Percentiles rank a stretch among this genome's conserved stretches.
phyloP scores from a whole-genome alignment of 2,888 invertebrate genomes.

The Panorpa germanica region DNA sequence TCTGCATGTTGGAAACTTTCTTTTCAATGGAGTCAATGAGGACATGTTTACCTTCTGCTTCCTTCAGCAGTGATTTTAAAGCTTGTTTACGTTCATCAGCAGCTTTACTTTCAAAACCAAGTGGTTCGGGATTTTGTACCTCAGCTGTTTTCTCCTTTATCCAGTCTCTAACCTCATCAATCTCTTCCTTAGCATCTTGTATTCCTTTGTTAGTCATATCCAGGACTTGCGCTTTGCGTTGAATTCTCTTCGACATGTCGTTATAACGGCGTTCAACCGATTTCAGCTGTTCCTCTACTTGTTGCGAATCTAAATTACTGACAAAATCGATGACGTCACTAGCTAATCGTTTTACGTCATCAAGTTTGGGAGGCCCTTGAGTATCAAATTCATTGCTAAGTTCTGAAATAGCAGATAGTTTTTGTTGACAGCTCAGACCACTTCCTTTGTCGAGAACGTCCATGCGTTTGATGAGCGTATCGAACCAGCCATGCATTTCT shows the following conservation, averaged over 20 bases:
- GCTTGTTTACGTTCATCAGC: conserved; percentile 55
- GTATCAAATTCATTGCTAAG: conserved; percentile 55
- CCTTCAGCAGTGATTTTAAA: conserved; percentile 56
- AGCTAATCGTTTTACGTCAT: conserved; percentile 48
- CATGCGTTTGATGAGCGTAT: conserved; percentile 57
- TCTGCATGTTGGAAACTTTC: conserved; percentile 63
- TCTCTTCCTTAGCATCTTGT: conserved; percentile 62
- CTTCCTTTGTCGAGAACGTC: conserved; percentile 72
- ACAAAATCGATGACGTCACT: conserved; percentile 58
- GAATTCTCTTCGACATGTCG: conserved; percentile 67
- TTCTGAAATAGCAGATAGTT: conserved; percentile 52
- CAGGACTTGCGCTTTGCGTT: conserved; percentile 65
- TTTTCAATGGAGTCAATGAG: conserved; percentile 68
- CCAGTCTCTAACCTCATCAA: conserved; percentile 63
- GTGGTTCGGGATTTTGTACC: conserved; percentile 41
- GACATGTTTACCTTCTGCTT: conserved; percentile 68
- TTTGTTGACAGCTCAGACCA: conserved; percentile 63
- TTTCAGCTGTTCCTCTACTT: conserved; percentile 79
- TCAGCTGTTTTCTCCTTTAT: conserved; percentile 51
- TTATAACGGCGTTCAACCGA: conserved; percentile 67
- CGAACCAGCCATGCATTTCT: conserved; percentile 67
- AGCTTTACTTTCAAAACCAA: conserved; percentile 60
- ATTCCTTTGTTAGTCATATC: conserved; percentile 71
- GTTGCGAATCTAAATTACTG: conserved; percentile 75
- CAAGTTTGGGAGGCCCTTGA: conserved; percentile 50